Evolutionary conservation across 2,113 vertebrate species (phyloP), one percentile per base, ranked within the genome.

Genomic region (Falcunculus frontatus): DNA sequence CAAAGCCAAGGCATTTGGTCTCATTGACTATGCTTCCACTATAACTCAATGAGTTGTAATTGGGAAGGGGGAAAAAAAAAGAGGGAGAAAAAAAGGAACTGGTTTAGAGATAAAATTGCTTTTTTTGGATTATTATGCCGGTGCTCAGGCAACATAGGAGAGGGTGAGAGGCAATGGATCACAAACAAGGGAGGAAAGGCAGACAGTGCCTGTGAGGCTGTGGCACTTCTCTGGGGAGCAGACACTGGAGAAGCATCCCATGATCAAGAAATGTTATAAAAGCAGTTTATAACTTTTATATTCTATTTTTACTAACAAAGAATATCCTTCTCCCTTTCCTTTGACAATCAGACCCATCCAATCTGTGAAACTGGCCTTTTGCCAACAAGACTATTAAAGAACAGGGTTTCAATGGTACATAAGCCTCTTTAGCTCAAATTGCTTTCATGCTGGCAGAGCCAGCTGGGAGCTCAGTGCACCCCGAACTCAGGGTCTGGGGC

Each of bases 321-420:
- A 70, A 41, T 0, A 1, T 53, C 47, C 35, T 64, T 77, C 42
- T 69, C 63, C 16, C 27, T 26, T 84, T 53, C 30, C 75, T 60
- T 81, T 46, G 64, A 85, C 84, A 83, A 64, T 19, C 73, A 65
- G 70, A 32, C 44, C 44, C 4, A 1, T 27, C 44, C 90, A 84
- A 80, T 76, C 90, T 74, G 76, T 39, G 55, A 35, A 35, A 26
- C 56, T 73, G 92, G 92, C 75, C 5, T 2, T 32, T 50, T 25
- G 81, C 96, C 96, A 93, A 4, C 35, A 42, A 10, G 90, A 46
- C 85, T 67, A 42, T 76, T 91, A 82, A 76, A 76, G 88, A 87
- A 23, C 7, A 8, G 59, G 55, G 76, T 92, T 95, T 82, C 57
- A 35, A 17, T 75, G 59, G 86, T 30, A 32, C 60, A 10, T 59